Conservation (phyloP, 2,113 vertebrate genomes). For the Neolamprologus variostigma region DNA sequence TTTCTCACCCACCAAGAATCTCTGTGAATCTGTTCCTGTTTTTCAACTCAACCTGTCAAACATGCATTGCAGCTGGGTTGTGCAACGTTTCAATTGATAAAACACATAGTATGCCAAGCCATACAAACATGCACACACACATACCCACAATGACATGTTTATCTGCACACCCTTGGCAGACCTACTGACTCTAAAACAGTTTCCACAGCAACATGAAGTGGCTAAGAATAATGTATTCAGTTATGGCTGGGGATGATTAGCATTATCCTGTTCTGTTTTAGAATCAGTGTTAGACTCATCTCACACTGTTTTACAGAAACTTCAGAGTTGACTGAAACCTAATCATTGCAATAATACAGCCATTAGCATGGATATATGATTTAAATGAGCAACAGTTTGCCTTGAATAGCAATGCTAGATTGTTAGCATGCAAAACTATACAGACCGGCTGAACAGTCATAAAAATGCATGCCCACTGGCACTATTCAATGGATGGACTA, state of each 20-base stretch:
- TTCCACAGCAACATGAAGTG: slow-evolving; percentile 76
- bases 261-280: slow-evolving; percentile 22
- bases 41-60: slow-evolving; percentile 45
- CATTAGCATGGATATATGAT: neutral
- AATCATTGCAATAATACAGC: neutral
- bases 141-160: slow-evolving; percentile 33
- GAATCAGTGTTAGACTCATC: slow-evolving; percentile 7
- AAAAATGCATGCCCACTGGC: slow-evolving; percentile 33
- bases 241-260: slow-evolving; percentile 53
- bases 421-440: neutral
- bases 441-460: slow-evolving; percentile 3
- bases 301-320: neutral
- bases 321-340: neutral
- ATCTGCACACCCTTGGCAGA: slow-evolving; percentile 56
- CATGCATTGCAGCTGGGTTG: neutral
- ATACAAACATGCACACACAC: neutral
- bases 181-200: slow-evolving; percentile 69
- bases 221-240: slow-evolving; percentile 67
- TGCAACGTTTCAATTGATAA: slow-evolving; percentile 33
- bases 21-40: slow-evolving; percentile 38
- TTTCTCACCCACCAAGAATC: slow-evolving; percentile 24
- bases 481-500: neutral
- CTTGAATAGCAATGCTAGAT: neutral
- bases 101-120: slow-evolving; percentile 8
- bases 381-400: neutral